Conservation (phyloP, 2,797 vertebrate species). For the Heliangelus exortis region DNA sequence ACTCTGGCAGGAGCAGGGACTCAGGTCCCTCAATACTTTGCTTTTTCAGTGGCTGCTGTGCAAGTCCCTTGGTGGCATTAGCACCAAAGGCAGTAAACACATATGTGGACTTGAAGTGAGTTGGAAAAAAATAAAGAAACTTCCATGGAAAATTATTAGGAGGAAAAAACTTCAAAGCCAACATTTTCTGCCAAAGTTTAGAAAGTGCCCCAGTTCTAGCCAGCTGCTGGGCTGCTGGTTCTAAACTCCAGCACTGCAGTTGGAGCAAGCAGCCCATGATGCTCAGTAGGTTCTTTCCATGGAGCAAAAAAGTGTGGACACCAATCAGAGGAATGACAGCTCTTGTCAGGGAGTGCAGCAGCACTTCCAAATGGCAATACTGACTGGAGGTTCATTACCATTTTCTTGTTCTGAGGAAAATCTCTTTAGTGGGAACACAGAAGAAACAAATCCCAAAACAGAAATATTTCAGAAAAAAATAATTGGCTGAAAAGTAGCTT, state of each 20-base stretch:
- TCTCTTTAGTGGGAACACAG: neutral
- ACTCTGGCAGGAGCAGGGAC: neutral
- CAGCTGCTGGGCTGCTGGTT: neutral
- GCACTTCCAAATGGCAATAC: neutral
- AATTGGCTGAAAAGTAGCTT: neutral
- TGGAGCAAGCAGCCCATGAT: neutral
- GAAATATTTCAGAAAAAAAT: neutral
- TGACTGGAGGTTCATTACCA: neutral
- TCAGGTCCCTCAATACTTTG: neutral
- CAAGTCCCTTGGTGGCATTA: neutral
- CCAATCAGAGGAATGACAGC: neutral
- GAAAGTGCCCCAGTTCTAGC: neutral
- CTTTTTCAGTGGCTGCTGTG: neutral
- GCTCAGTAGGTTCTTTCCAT: neutral
- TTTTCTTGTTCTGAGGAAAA: neutral
- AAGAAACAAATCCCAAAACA: neutral
- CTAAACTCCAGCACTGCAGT: neutral
- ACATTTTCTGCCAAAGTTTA: neutral
- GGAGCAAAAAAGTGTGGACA: neutral
- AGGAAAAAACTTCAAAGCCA: neutral
- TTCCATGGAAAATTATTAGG: neutral
- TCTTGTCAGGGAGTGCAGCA: neutral
- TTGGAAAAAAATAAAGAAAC: neutral
- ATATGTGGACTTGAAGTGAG: neutral
- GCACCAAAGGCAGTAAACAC: neutral